Evolutionary conservation across 1,140 invertebrate genomes (phyloP), one percentile per base, ranked within the genome.

Genomic region (Drosophila serrata): DNA sequence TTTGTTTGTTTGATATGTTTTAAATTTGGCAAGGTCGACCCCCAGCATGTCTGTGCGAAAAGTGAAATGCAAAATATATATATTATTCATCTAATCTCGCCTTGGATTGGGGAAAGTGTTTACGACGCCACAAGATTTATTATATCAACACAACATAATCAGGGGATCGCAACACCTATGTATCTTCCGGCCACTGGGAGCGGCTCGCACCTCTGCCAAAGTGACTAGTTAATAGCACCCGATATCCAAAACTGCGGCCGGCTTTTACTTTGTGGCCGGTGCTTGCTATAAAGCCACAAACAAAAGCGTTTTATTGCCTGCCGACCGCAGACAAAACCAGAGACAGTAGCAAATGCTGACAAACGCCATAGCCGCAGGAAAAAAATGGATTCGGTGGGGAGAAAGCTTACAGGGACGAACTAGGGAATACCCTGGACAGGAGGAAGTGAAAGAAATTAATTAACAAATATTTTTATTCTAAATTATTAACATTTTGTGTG

Each of bases 1-100:
- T 87, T 87, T 69, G 65, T 76, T 76, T 84, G 76, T 80, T 84
- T 84, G 81, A 84, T 84, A 76, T 64, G 81, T 73, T 81, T 85
- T 75, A 78, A 74, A 78, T 81, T 85, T 78, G 37, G 46, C 85
- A 84, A 90, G 84, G 84, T 64, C 74, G 15, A n/a, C 24, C n/a
- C 46, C 35, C 37, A 42, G 63, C 62, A 17, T 59, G 43, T 72
- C 63, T 67, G 63, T 67, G 70, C 68, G 62, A 55, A 75, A 82
- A 79, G 57, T 75, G 75, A 82, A 84, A 73, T 73, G 77, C 46
- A 43, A 79, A n/a, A n/a, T n/a, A 79, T 75, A 59, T 46, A 37
- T 57, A 31, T 11, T 35, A 49, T 58, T 65, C 64, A 6, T 19
- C 27, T 49, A 35, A 70, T 72, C 42, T 22, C 22, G 35, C 29